Conservation (phyloP, 1,140 invertebrate genomes). For the Calephelis nemesis region DNA sequence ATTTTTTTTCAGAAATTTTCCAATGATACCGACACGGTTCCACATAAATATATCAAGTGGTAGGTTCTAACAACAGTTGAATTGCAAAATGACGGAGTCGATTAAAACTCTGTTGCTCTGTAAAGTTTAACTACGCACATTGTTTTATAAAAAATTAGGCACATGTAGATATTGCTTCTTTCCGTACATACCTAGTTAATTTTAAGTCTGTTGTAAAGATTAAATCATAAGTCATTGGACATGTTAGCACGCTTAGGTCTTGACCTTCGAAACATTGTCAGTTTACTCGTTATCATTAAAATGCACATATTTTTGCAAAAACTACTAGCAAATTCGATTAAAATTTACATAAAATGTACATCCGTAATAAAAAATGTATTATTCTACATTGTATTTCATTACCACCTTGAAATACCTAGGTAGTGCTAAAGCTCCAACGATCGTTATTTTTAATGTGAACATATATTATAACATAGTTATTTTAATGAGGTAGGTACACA, state of each 20-base stretch:
- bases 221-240: background rate
- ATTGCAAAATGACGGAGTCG: too few relatives aligned
- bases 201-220: too few relatives aligned
- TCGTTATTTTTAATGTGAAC: slow-evolving; percentile 3
- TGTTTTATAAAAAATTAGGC: too few relatives aligned
- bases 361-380: background rate
- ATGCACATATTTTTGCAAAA: slow-evolving; percentile 17
- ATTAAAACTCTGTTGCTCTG: too few relatives aligned
- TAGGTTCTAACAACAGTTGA: too few relatives aligned
- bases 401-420: background rate
- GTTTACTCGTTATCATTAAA: background rate
- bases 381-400: background rate
- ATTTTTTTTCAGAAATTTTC: too few relatives aligned
- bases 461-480: slow-evolving; percentile 10
- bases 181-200: too few relatives aligned
- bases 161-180: too few relatives aligned
- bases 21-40: too few relatives aligned
- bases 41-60: too few relatives aligned
- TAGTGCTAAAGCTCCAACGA: background rate
- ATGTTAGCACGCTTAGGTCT: background rate
- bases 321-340: slow-evolving; percentile 5
- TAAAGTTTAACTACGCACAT: too few relatives aligned
- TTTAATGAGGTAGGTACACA: background rate
- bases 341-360: slow-evolving; percentile 16
- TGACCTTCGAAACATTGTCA: slow-evolving; percentile 9